Evolutionary conservation across 2,888 invertebrate species (phyloP).

Genomic region (Drosophila buzzatii): DNA sequence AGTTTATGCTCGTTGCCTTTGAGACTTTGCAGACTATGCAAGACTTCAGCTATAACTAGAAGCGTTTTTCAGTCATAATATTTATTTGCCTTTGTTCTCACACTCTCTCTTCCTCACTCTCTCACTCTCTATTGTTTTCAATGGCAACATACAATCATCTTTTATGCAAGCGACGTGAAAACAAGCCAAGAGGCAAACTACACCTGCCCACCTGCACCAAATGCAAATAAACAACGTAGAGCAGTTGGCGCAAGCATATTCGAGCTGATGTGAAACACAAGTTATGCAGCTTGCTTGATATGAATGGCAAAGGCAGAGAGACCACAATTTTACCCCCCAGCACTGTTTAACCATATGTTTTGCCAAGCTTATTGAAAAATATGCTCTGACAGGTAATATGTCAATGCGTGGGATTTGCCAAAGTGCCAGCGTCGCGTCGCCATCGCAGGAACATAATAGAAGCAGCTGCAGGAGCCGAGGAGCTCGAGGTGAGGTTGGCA

Average conservation of each 20-base stretch:
- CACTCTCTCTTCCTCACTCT: background rate
- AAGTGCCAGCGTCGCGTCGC: constrained; percentile 64
- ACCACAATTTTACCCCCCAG: background rate
- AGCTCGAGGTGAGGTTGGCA: constrained; percentile 5
- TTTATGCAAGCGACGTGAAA: constrained; percentile 32
- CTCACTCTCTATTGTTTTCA: constrained; percentile 6
- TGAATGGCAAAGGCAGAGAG: constrained; percentile 10
- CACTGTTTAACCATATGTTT: constrained; percentile 67
- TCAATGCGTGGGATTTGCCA: constrained; percentile 78
- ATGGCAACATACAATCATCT: constrained; percentile 24
- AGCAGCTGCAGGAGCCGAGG: constrained; percentile 22
- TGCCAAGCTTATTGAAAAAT: constrained; percentile 81
- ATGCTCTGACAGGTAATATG: constrained; percentile 82
- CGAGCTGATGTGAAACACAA: constrained; percentile 33
- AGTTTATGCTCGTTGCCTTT: constrained; percentile 2
- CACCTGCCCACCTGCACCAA: constrained; percentile 16
- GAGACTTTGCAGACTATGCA: constrained; percentile 1
- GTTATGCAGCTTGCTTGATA: constrained; percentile 20
- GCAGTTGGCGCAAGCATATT: constrained; percentile 14
- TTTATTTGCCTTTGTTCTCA: constrained; percentile 31
- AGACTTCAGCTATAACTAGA: constrained; percentile 7
- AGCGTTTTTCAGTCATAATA: constrained; percentile 5
- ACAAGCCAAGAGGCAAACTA: constrained; percentile 33
- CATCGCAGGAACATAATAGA: constrained; percentile 63
- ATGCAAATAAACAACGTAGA: constrained; percentile 19